Evolutionary conservation across 1,140 invertebrate species (phyloP), one percentile per base, ranked within the genome.

Genomic region (Stenopsyche tienmushanensis): DNA sequence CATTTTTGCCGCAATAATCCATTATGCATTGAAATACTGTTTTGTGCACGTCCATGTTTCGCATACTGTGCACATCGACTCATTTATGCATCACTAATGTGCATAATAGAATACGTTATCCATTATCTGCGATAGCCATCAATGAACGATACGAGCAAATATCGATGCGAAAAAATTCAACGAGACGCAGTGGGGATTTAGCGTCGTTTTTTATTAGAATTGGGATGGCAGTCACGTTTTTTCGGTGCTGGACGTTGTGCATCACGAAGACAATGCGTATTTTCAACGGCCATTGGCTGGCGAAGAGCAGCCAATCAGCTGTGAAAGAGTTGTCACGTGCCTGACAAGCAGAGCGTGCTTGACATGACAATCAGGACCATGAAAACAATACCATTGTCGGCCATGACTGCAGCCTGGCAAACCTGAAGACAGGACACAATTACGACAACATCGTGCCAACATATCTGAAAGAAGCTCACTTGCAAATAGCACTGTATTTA

Each of bases 321-420:
- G 26, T 29, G 29, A 57, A 42, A 57, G 64, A 66, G 62, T 41
- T 62, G 64, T 65, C 67, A 65, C 67, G 67, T 69, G 26, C 57
- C 20, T 13, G 57, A 20, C 62, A n/a, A 7, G 25, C 24, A 49
- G 52, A 60, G 45, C 64, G 57, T 66, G 64, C 39, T 21, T 17
- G 1, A 64, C 60, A 62, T 69, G 13, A 53, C 62, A 64, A 54
- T 45, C 29, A n/a, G n/a, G n/a, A n/a, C n/a, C n/a, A n/a, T n/a
- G 54, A 34, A 5, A 34, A 34, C 29, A 34, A 34, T 34, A 13
- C 29, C 29, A 13, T 7, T 13, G 29, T 34, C 29, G 13, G 20
- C 54, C 34, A 34, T 34, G 29, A 10, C 52, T 20, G 52, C 15
- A n/a, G 18, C 17, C 25, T 3, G 41, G 29, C 49, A 21, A 52